Evolutionary conservation across 2,113 vertebrate species (phyloP), one percentile per base, ranked within the genome.

Genomic region (Geococcyx californianus): DNA sequence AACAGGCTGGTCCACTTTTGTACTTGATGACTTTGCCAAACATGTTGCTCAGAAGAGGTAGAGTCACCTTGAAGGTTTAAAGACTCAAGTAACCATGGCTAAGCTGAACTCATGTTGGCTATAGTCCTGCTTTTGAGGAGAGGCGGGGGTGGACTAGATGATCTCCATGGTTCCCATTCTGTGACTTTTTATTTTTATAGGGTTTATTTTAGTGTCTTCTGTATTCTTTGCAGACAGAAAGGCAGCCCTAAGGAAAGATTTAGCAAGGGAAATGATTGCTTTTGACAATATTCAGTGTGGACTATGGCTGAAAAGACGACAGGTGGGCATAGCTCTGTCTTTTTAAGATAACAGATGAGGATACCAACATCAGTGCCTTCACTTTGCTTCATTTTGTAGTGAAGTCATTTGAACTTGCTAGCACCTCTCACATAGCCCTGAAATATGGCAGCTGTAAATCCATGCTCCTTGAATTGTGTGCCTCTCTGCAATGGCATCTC

Each of bases 401-500:
- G 83, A 84, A 92, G 79, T 36, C 36, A 11, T 87, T 80, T 87
- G 83, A 94, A 93, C 67, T 76, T 60, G 60, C 56, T 68, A 60
- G 60, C 68, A 68, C 25, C 51, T 91, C 84, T 95, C 64, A 76
- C 51, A 60, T 15, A 85, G 91, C 58, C 68, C 67, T 77, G 72
- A 96, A 91, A 94, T 74, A 93, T 10, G 55, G 68, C 77, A 94
- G 56, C 58, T 68, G 64, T 90, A 96, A 93, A 96, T 90, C 83
- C 86, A 89, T 2, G 14, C 63, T 89, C 52, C 68, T 84, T 60
- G 85, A 40, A 16, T 34, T 15, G 64, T 60, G 49, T 6, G 6
- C 64, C 58, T 75, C 79, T 63, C 54, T 73, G 84, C 69, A 84
- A 2, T 3, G 44, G 56, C 66, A 49, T 11, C 84, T 51, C 83